Evolutionary conservation across 1,140 invertebrate genomes (phyloP).

Genomic region (Piezodorus guildinii): DNA sequence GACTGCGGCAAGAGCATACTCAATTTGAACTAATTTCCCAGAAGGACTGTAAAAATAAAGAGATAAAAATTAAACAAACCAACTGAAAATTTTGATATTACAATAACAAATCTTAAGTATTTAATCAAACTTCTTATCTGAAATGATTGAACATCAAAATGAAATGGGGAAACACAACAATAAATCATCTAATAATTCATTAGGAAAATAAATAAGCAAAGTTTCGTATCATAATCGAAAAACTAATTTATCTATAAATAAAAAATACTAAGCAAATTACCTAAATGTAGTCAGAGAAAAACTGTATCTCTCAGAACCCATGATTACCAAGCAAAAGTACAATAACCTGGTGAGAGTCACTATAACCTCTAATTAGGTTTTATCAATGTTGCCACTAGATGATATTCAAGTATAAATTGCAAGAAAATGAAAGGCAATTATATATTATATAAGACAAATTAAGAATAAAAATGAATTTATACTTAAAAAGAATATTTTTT

Average conservation of each 20-base stretch:
- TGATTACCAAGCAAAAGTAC: slow-evolving; percentile 7
- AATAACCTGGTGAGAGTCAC: background rate
- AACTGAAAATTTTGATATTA: too few species aligned
- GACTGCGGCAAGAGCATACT: slow-evolving; percentile 98
- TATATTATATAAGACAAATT: too few species aligned
- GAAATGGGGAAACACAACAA: background rate
- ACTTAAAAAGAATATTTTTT: too few species aligned
- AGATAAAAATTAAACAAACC: background rate
- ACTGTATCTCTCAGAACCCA: slow-evolving; percentile 88
- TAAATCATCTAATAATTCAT: too few species aligned
- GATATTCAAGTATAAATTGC: background rate
- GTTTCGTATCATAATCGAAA: too few species aligned
- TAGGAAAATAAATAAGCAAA: too few species aligned
- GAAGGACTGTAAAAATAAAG: slow-evolving; percentile 68
- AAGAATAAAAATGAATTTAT: too few species aligned
- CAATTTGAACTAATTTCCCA: slow-evolving; percentile 98
- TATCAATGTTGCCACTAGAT: background rate
- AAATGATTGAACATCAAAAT: background rate
- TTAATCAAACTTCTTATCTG: background rate
- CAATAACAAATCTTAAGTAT: background rate
- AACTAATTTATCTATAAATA: too few species aligned
- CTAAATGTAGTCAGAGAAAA: slow-evolving; percentile 98
- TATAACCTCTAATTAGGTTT: background rate
- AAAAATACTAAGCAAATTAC: slow-evolving; percentile 41
- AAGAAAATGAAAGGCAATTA: too few species aligned